These are phyloP conservation scores for Gadopsis bispinosus DNA, from an alignment of 2,797 vertebrate species.

Conservation along the genomic window DNA sequence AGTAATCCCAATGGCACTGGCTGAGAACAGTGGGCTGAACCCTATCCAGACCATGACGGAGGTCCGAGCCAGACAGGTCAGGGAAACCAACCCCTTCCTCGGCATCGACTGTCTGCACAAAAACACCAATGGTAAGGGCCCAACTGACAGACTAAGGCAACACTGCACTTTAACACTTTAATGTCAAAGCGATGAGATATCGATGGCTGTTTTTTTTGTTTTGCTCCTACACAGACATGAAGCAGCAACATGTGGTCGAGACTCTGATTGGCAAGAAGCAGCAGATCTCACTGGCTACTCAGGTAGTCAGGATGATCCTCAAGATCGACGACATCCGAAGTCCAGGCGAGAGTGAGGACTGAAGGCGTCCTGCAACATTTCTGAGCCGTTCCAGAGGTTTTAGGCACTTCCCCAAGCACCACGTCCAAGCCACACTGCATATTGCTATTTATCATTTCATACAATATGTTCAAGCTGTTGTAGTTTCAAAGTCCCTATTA, in stretches of 20 bases:
- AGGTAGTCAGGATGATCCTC: constrained; percentile 98
- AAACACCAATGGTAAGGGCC: constrained; percentile 92
- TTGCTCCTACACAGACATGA: constrained; percentile 90
- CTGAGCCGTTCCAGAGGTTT: constrained; percentile 53
- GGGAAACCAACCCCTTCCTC: constrained; percentile 91
- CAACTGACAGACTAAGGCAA: not conserved
- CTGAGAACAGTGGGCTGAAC: constrained; percentile 96
- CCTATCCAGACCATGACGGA: constrained; percentile 98
- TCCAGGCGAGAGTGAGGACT: constrained; percentile 95
- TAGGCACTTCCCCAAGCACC: constrained; percentile 76
- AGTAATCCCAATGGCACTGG: constrained; percentile 95
- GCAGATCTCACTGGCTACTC: constrained; percentile 95
- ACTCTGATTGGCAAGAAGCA: constrained; percentile 98
- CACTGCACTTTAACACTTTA: no score
- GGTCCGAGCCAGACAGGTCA: constrained; percentile 93
- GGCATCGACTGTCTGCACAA: constrained; percentile 95
- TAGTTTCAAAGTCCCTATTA: constrained; percentile 82
- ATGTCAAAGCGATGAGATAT: not conserved
- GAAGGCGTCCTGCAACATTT: constrained; percentile 54
- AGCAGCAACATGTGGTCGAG: constrained; percentile 97
- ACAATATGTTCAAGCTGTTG: constrained; percentile 77
- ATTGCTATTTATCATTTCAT: constrained; percentile 89
- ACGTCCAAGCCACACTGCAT: constrained; percentile 69
- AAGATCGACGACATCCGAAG: constrained; percentile 98
- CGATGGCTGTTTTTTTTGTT: rapidly evolving